phyloP scores from a whole-genome alignment of 2,113 vertebrate species.

The Fregata magnificens region DNA sequence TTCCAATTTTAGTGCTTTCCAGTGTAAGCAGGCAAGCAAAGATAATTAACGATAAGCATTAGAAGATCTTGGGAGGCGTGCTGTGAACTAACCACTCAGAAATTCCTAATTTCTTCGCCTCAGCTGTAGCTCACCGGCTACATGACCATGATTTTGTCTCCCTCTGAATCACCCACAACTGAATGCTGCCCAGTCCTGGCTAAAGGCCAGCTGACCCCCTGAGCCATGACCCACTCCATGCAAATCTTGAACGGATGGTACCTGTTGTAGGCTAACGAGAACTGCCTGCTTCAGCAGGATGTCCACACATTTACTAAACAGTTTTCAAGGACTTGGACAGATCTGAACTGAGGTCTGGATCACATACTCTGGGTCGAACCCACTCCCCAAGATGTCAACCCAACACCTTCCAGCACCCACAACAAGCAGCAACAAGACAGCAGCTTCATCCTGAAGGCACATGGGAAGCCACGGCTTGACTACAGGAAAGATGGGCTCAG shows the following conservation, averaged over 20 bases:
- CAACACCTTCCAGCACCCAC: neutral
- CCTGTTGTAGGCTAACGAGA: neutral
- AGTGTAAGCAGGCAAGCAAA: neutral
- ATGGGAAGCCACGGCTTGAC: neutral
- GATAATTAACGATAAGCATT: neutral
- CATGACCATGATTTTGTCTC: rapidly evolving
- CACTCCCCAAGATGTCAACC: neutral
- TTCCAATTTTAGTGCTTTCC: neutral
- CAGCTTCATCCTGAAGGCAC: neutral
- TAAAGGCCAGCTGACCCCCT: neutral
- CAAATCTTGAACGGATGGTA: neutral
- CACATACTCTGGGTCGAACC: neutral
- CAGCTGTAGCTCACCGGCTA: neutral
- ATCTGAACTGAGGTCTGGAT: neutral
- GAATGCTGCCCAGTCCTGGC: neutral
- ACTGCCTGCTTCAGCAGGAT: neutral
- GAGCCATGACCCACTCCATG: rapidly evolving
- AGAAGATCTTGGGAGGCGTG: neutral
- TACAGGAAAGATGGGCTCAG: neutral
- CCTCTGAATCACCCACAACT: neutral
- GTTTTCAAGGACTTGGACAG: neutral
- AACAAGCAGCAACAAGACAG: neutral
- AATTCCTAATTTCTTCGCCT: neutral
- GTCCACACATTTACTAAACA: neutral
- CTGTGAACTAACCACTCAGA: neutral